phyloP scores from a whole-genome alignment of 1,140 invertebrate genomes.

The Bacillus rossius region DNA sequence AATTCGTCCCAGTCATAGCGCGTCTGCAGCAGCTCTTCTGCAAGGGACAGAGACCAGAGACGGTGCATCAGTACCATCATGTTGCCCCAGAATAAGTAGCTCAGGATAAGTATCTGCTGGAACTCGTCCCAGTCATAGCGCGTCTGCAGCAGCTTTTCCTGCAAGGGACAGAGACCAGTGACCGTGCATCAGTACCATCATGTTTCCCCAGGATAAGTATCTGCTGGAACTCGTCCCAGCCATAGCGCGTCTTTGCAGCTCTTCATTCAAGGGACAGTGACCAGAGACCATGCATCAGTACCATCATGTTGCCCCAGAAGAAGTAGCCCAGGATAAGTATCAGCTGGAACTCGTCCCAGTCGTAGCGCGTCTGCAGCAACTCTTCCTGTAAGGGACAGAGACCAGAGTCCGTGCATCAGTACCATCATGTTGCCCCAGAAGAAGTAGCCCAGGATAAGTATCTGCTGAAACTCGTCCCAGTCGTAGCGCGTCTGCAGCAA shows the following conservation, averaged over 20 bases:
- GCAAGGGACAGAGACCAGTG: background rate
- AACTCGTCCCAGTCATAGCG: constrained; percentile 64
- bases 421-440: constrained; percentile 90
- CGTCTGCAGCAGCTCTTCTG: constrained; percentile 31
- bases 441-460: constrained; percentile 75
- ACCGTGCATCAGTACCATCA: too few species aligned
- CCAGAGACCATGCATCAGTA: constrained; percentile 86
- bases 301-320: constrained; percentile 87
- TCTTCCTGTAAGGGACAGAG: constrained; percentile 13
- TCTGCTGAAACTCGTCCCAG: constrained; percentile 68
- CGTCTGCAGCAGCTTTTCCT: constrained; percentile 31
- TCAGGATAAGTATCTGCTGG: constrained; percentile 70
- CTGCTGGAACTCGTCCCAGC: constrained; percentile 64
- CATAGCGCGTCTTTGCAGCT: too few species aligned
- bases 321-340: constrained; percentile 79
- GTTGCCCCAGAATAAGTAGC: constrained; percentile 90
- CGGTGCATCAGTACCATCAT: too few species aligned
- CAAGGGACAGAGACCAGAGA: too few species aligned
- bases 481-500: constrained; percentile 47
- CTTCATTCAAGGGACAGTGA: too few species aligned
- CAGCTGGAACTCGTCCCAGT: constrained; percentile 65
- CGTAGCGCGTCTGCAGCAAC: constrained; percentile 45
- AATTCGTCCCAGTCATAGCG: constrained; percentile 63
- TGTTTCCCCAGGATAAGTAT: constrained; percentile 77
- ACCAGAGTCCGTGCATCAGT: too few species aligned